phyloP scores from a whole-genome alignment of 1,140 invertebrate species.

The Tetramorium alpestre region DNA sequence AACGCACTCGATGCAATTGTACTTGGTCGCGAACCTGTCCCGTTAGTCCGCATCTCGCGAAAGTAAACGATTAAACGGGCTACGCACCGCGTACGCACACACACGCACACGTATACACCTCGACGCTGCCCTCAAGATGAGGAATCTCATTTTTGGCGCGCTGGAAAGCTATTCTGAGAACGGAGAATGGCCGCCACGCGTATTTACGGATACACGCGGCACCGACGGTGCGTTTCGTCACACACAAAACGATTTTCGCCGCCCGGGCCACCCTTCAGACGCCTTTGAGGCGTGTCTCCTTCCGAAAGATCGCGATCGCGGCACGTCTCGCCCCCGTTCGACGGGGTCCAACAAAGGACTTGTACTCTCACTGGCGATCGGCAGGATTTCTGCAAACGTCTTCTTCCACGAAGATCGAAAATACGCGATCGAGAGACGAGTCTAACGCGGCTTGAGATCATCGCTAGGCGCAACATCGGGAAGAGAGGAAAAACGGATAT shows the following conservation, averaged over 20 bases:
- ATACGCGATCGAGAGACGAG: neutral
- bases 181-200: constrained; percentile 76
- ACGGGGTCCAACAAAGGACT: neutral
- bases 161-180: constrained; percentile 78
- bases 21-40: constrained; percentile 22
- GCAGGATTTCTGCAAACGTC: neutral
- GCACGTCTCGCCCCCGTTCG: too few species aligned
- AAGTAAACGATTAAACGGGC: constrained; percentile 41
- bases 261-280: constrained; percentile 53
- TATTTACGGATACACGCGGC: constrained; percentile 79
- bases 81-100: neutral
- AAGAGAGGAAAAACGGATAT: neutral
- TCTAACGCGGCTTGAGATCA: neutral
- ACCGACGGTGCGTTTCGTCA: constrained; percentile 75
- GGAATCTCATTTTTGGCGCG: constrained; percentile 78
- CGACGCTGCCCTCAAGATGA: constrained; percentile 60
- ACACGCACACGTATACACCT: neutral
- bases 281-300: neutral
- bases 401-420: constrained; percentile 33
- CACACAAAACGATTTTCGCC: constrained; percentile 75
- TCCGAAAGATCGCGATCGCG: neutral
- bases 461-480: neutral
- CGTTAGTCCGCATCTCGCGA: constrained; percentile 22
- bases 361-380: neutral
- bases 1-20: neutral